A percentile compares a stretch with the other conserved stretches of the same genome.
Conservation (phyloP, 2,797 vertebrate genomes). For the Pipistrellus pipistrellus region DNA sequence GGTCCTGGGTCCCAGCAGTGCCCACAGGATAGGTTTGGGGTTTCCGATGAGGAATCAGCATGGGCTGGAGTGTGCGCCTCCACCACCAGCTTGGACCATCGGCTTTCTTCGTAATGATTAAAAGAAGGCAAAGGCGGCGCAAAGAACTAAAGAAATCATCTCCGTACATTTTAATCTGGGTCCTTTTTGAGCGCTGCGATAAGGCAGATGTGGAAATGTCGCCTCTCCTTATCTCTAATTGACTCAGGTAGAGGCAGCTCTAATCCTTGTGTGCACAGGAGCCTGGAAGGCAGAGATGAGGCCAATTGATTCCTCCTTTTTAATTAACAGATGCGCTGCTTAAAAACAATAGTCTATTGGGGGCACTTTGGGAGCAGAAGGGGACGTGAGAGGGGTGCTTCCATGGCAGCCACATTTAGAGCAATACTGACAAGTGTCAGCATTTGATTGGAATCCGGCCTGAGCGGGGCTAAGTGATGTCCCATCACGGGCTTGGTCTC, state of each 20-base stretch:
- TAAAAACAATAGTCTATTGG: conserved; percentile 86
- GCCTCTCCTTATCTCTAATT: conserved; percentile 91
- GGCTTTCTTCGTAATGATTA: conserved; percentile 85
- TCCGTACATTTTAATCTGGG: conserved; percentile 90
- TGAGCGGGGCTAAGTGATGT: not conserved
- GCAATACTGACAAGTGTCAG: conserved; percentile 57
- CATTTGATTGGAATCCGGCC: conserved; percentile 26
- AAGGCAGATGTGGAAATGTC: conserved; percentile 90
- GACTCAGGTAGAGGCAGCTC: conserved; percentile 88
- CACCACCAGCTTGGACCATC: conserved; percentile 59
- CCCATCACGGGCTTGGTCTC: not conserved
- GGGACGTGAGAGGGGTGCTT: conserved; percentile 19
- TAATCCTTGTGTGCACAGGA: conserved; percentile 90
- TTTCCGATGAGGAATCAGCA: not conserved
- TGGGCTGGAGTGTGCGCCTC: not conserved
- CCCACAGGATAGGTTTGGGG: not conserved
- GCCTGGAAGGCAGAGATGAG: conserved; percentile 89
- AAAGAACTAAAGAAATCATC: conserved; percentile 86
- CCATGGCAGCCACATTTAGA: conserved; percentile 62
- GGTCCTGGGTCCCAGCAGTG: accelerated
- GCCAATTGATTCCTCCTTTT: conserved; percentile 90
- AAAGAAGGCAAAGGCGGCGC: conserved; percentile 66
- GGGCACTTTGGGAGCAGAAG: conserved; percentile 34
- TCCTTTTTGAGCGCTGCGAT: conserved; percentile 87
- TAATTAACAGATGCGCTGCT: conserved; percentile 88